Base-by-base conservation (phyloP, 2,888 invertebrate species). In the Cyaniris semiargus region DNA sequence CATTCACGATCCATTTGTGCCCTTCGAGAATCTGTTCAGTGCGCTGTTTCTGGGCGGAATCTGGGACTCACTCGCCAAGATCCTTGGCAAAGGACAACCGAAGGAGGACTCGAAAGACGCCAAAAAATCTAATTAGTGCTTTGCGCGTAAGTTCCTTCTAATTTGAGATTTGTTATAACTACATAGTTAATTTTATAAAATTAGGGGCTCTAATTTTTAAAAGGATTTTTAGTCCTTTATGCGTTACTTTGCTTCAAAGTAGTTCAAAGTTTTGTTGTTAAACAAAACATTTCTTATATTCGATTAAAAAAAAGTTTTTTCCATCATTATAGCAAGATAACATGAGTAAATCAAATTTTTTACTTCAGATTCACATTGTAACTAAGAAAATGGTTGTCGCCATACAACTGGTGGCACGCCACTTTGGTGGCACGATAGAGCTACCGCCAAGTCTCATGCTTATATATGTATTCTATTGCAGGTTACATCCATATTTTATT, bases 1-100 rank as follows among this genome's bases (percentile, higher is more conserved):
- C 83, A 99, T 99, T 85, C 98, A 98, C 88, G 99, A 99, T 95
- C 99, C 99, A 60, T 99, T 99, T 93, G 96, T 98, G 85, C 99
- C 99, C 18, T 98, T 99, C 88, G 99, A 99, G 95, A 99, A 99
- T 90, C 95, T 99, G 78, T 97, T 98, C 94, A 99, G 99, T 89
- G 98, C 99, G 31, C 94, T 99, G 76, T 98, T 98, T 95, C 96
- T 99, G 91, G 99, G 99, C 66, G 99, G 99, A 77, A 97, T 99
- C 88, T 99, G 99, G 98, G 99, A 99, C 93, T 98, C 98, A 58
- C 95, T 99, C 86, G 97, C 97, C 80, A 97, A 97, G 89, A 96
- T 98, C 79, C 95, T 98, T 83, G 97, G 97, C 85, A 96, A 96
- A 85, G 97, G 96, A 77, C 97, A 97, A 89, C 95, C 95, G 60